Percentiles rank a stretch among this genome's conserved stretches.
These are phyloP conservation scores for Drosophila seguyi DNA, from an alignment of 1,140 invertebrate species.

Conservation along the genomic window DNA sequence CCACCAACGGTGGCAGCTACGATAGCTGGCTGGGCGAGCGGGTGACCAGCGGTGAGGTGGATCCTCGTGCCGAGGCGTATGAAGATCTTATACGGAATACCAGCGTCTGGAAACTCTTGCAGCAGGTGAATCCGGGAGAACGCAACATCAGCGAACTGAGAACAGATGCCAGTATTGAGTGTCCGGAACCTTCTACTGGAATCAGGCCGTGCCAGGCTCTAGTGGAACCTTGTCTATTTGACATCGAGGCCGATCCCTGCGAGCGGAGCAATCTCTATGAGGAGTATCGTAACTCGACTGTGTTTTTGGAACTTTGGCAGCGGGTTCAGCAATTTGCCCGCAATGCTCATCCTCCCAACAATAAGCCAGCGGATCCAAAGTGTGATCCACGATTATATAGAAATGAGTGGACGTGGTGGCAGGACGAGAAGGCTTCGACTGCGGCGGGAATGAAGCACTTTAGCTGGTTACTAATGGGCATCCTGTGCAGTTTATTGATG, in stretches of 20 bases:
- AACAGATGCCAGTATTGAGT: slow-evolving; percentile 85
- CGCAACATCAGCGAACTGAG: slow-evolving; percentile 80
- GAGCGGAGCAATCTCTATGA: slow-evolving; percentile 90
- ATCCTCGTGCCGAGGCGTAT: slow-evolving; percentile 81
- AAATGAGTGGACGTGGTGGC: slow-evolving; percentile 80
- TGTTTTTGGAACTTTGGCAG: slow-evolving; percentile 44
- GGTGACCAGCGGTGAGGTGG: slow-evolving; percentile 27
- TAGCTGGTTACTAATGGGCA: not conserved
- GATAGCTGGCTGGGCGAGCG: slow-evolving; percentile 86
- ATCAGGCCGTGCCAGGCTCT: slow-evolving; percentile 79
- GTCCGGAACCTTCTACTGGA: slow-evolving; percentile 27
- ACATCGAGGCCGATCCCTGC: slow-evolving; percentile 92
- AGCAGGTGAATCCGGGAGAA: slow-evolving; percentile 32
- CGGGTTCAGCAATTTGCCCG: slow-evolving; percentile 53
- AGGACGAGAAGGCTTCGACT: slow-evolving; percentile 43
- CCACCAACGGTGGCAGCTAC: slow-evolving; percentile 79
- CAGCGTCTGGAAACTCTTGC: slow-evolving; percentile 60
- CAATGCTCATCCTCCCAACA: slow-evolving; percentile 55
- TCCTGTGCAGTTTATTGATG: not conserved
- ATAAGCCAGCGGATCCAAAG: slow-evolving; percentile 53
- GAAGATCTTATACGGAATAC: slow-evolving; percentile 86
- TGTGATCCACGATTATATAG: slow-evolving; percentile 56
- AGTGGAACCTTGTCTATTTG: slow-evolving; percentile 89
- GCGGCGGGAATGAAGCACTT: not conserved
- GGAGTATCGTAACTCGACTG: slow-evolving; percentile 38